These are phyloP conservation scores for Bombus vancouverensis DNA, from an alignment of 1,140 invertebrate species.

Conservation along the genomic window DNA sequence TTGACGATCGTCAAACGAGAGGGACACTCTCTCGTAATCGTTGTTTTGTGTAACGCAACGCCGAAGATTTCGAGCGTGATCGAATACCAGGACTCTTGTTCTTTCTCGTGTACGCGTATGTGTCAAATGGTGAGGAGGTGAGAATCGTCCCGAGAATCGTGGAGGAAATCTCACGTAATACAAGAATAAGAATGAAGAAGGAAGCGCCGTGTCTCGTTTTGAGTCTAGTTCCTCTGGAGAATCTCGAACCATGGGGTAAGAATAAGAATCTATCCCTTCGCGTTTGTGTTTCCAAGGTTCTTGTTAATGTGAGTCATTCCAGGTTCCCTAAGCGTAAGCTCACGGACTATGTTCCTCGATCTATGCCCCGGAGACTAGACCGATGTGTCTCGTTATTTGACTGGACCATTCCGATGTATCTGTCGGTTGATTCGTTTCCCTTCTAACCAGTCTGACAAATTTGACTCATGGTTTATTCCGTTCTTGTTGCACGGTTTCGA, in stretches of 20 bases:
- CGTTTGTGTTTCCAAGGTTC: background rate
- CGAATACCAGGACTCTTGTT: background rate
- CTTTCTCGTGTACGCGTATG: conserved; percentile 20
- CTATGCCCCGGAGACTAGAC: background rate
- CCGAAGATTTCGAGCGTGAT: conserved; percentile 2
- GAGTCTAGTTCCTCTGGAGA: conserved; percentile 83
- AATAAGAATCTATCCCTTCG: background rate
- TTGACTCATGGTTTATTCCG: background rate
- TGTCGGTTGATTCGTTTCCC: background rate
- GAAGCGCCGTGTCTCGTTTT: conserved; percentile 85
- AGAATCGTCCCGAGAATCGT: conserved; percentile 30
- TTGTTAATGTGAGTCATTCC: background rate
- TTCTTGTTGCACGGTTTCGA: background rate
- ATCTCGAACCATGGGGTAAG: conserved; percentile 83
- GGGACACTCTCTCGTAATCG: background rate
- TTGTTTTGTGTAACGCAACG: conserved; percentile 22
- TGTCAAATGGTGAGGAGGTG: conserved; percentile 66
- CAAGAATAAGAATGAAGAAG: conserved; percentile 86
- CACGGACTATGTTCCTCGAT: background rate
- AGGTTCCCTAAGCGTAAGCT: background rate
- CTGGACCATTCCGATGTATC: background rate
- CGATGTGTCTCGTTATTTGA: background rate
- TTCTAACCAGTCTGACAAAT: background rate
- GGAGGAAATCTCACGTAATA: conserved; percentile 27
- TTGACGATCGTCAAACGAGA: background rate